Percentiles rank a stretch among this genome's conserved stretches.
These are phyloP conservation scores for Cecropterus lyciades DNA, from an alignment of 1,140 invertebrate genomes.

Conservation along the genomic window DNA sequence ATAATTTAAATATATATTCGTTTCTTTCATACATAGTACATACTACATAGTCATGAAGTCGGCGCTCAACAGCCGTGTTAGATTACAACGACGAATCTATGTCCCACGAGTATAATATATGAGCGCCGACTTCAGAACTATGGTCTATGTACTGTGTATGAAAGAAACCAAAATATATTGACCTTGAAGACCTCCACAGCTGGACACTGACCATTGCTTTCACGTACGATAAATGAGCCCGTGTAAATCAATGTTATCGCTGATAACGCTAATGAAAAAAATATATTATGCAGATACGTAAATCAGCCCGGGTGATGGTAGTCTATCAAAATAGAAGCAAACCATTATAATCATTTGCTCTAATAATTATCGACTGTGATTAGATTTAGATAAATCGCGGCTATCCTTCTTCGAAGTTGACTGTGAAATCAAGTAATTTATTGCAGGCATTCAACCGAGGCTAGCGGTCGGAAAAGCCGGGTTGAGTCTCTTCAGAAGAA, in stretches of 20 bases:
- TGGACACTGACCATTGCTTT: background rate
- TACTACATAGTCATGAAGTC: too few relatives aligned
- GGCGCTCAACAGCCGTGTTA: too few relatives aligned
- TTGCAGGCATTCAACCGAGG: constrained; percentile 7
- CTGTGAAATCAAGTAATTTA: background rate
- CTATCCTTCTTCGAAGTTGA: background rate
- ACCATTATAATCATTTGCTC: background rate
- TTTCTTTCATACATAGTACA: too few relatives aligned
- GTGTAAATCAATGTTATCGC: background rate
- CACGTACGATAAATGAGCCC: background rate
- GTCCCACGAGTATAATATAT: too few relatives aligned
- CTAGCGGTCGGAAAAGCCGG: constrained; percentile 1
- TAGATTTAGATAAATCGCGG: background rate
- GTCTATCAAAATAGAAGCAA: background rate
- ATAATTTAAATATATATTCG: too few relatives aligned
- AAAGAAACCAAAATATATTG: too few relatives aligned
- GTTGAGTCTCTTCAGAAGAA: background rate
- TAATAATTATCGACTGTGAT: constrained; percentile 8
- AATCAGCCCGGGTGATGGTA: too few relatives aligned
- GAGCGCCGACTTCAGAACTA: too few relatives aligned
- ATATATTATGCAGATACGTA: too few relatives aligned
- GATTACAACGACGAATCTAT: too few relatives aligned
- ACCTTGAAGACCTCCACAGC: background rate
- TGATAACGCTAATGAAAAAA: background rate
- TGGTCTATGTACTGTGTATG: too few relatives aligned